Base-by-base conservation (phyloP, 2,888 invertebrate genomes). In the Buathra laborator region DNA sequence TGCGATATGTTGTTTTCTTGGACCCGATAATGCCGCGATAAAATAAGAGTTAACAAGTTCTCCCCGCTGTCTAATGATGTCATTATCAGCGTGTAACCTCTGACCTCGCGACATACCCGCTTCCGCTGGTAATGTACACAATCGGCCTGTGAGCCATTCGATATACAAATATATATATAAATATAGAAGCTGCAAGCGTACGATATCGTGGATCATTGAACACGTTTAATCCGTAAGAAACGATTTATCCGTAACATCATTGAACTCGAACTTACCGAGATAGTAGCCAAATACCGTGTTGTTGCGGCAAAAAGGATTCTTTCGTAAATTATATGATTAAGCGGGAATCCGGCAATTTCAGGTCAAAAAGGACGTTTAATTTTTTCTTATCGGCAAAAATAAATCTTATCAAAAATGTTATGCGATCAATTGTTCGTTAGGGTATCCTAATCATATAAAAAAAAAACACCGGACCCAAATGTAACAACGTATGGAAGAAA, bases 71-170 rank as follows among this genome's bases (percentile, higher is more conserved):
- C 74, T 70, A 37, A 72, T 88, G 89, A 88, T 86, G 87, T 89
- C 87, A 89, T 78, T 89, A 89, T 89, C 89, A 87, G 88, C 79
- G 48, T 37, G 37, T 84, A 56, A 67, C 87, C 88, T 89, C 79
- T 87, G 87, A 89, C 89, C 89, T 82, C 89, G 74, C 71, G 80
- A 84, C 81, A 86, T 84, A 70, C 83, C 72, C 85, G 83, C 86
- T 87, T 89, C 89, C 89, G 89, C 76, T 84, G 83, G 87, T 76
- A 77, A 81, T 66, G 70, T 64, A 80, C 68, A 78, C 78, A 75
- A 48, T 66, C 64, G 75, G 19, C n/a, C 32, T 14, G 59, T 24
- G 59, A 48, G 48, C 64, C 37, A 48, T 75, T 66, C 48, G 37
- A 53, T 71, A 43, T 56, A 56, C 6, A 29, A 14, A 59, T 14